Evolutionary conservation across 2,113 vertebrate species (phyloP).

Genomic region (Hemicordylus capensis): DNA sequence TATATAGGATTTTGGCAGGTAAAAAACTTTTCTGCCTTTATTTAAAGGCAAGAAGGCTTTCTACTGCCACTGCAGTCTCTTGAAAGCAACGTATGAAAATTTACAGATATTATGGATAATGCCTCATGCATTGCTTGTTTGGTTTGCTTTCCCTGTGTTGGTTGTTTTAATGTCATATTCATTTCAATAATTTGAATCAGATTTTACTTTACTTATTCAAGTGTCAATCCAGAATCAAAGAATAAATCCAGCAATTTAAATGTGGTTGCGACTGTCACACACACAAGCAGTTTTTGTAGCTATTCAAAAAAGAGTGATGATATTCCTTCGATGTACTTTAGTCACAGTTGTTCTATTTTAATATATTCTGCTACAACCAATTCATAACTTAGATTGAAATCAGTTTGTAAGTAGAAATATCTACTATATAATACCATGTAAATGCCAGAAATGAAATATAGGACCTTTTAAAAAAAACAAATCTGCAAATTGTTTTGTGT

Average conservation of each 20-base stretch:
- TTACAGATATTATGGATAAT: constrained; percentile 7
- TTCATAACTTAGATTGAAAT: constrained; percentile 3
- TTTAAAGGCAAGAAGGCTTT: background rate
- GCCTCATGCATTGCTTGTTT: background rate
- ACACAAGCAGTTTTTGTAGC: background rate
- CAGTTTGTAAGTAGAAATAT: background rate
- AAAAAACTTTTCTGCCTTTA: background rate
- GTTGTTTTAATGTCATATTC: constrained; percentile 8
- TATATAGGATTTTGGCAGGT: background rate
- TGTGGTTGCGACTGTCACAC: background rate
- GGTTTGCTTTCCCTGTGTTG: background rate
- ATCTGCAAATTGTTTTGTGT: background rate
- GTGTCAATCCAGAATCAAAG: background rate
- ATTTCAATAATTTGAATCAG: constrained; percentile 13
- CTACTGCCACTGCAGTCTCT: background rate
- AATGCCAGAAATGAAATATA: background rate
- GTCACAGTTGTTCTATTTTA: background rate
- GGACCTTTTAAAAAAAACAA: background rate
- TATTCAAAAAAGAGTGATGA: background rate
- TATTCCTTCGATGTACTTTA: background rate
- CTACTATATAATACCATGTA: background rate
- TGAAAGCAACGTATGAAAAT: constrained; percentile 13
- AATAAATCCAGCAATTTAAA: background rate
- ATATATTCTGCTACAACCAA: constrained; percentile 11
- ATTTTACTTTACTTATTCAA: background rate